A percentile compares a stretch with the other conserved stretches of the same genome.
Evolutionary conservation across 2,888 invertebrate genomes (phyloP).

Genomic region (Hedya salicella): DNA sequence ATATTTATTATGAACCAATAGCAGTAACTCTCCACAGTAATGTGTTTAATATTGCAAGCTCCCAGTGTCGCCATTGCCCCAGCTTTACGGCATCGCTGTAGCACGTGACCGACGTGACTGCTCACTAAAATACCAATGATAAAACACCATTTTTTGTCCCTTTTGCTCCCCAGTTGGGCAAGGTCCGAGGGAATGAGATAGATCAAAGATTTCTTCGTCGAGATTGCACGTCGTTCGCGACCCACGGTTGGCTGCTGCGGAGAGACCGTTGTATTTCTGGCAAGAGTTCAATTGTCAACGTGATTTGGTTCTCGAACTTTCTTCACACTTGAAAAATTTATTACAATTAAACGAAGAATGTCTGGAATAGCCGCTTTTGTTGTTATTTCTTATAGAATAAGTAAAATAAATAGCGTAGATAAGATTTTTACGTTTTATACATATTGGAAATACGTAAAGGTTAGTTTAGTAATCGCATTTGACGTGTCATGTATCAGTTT

Average conservation of each 20-base stretch:
- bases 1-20: slow-evolving; percentile 29
- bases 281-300: slow-evolving; percentile 12
- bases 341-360: neutral
- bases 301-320: slow-evolving; percentile 6
- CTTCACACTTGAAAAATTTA: neutral
- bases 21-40: slow-evolving; percentile 28
- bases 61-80: slow-evolving; percentile 22
- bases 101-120: slow-evolving; percentile 24
- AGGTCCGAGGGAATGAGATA: neutral
- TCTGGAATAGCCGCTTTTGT: neutral
- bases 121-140: slow-evolving; percentile 1
- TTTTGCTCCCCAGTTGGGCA: neutral
- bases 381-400: neutral
- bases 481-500: too few relatives aligned
- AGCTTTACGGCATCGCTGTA: slow-evolving; percentile 21
- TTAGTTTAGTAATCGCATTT: too few relatives aligned
- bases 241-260: neutral
- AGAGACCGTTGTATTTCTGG: slow-evolving; percentile 22
- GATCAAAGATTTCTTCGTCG: neutral
- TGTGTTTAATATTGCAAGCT: slow-evolving; percentile 31
- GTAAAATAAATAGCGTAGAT: neutral
- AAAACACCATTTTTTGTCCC: slow-evolving; percentile 9
- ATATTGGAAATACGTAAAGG: too few relatives aligned
- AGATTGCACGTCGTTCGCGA: slow-evolving; percentile 16
- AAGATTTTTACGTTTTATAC: neutral